Evolutionary conservation across 2,888 invertebrate species (phyloP), one percentile per base, ranked within the genome.

Genomic region (Dione juno): DNA sequence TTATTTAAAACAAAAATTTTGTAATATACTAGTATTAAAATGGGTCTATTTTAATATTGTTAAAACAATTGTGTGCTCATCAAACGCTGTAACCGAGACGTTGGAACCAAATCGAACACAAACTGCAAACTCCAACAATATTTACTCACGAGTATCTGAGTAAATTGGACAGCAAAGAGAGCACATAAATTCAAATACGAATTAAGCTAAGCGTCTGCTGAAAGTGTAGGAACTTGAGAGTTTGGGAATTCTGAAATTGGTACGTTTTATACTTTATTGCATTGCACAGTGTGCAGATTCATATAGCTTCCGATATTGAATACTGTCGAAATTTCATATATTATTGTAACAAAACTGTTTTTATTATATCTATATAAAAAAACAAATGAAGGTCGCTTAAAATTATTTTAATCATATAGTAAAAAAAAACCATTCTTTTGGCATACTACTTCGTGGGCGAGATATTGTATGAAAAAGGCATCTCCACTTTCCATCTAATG

Each of bases 111-210:
- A 76, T 73, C 74, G 66, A 65, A 66, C 54, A 59, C 57, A 50
- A 59, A 73, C 73, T 43, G 66, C 64, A 72, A 78, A 77, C 78
- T 77, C 77, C 74, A 78, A 75, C 75, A 76, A 74, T 77, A 75
- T 78, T 79, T 78, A 75, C 77, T 76, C 75, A 28, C 28, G 28
- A 28, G 28, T 28, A 76, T 74, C 76, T 40, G 59, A 67, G 71
- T 71, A 65, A 76, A 77, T 76, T 74, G 75, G 72, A 74, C 74
- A 73, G 76, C 58, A 70, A 71, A 74, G 70, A 74, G 61, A 53
- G 69, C 74, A 72, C 71, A 66, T 74, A 73, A 77, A 76, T 76
- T 70, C 19, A 21, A 70, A 68, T 50, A 58, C 63, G 68, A 73
- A 73, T 74, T 73, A 74, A 67, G 59, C 54, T 43, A 41, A 64